Percentiles rank a stretch among this genome's conserved stretches.
Conservation (phyloP, 2,113 vertebrate genomes). For the Alethe diademata region DNA sequence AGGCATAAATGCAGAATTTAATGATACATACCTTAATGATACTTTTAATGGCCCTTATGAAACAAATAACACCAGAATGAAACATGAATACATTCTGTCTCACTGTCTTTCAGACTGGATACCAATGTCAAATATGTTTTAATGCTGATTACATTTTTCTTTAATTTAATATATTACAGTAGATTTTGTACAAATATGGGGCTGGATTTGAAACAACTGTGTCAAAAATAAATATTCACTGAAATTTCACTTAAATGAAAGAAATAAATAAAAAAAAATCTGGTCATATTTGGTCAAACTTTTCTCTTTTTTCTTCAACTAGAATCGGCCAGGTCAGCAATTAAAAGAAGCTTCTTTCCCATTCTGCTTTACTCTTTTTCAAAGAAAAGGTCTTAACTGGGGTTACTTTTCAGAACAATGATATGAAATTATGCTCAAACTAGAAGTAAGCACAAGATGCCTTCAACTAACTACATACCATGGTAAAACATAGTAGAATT, state of each 20-base stretch:
- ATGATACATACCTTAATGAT: not conserved
- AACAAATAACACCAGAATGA: not conserved
- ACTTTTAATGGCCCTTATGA: not conserved
- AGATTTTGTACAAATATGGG: not conserved
- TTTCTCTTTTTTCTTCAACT: not conserved
- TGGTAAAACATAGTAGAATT: not conserved
- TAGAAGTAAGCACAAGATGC: not conserved
- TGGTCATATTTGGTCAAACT: not conserved
- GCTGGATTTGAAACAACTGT: not conserved
- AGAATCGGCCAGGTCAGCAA: not conserved
- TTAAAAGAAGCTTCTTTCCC: not conserved
- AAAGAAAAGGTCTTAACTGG: not conserved
- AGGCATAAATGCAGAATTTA: not conserved
- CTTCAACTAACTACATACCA: not conserved
- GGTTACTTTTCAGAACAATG: not conserved
- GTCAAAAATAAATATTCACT: not conserved
- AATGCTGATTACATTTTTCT: not conserved
- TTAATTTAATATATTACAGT: not conserved
- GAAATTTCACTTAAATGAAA: not conserved
- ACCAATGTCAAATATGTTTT: not conserved
- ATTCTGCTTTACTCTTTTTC: not conserved
- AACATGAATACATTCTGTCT: not conserved
- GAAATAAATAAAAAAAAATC: not conserved
- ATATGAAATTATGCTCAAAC: not conserved
- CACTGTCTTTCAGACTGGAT: not conserved